Evolutionary conservation across 2,113 vertebrate genomes (phyloP).

Genomic region (Pitta sordida): DNA sequence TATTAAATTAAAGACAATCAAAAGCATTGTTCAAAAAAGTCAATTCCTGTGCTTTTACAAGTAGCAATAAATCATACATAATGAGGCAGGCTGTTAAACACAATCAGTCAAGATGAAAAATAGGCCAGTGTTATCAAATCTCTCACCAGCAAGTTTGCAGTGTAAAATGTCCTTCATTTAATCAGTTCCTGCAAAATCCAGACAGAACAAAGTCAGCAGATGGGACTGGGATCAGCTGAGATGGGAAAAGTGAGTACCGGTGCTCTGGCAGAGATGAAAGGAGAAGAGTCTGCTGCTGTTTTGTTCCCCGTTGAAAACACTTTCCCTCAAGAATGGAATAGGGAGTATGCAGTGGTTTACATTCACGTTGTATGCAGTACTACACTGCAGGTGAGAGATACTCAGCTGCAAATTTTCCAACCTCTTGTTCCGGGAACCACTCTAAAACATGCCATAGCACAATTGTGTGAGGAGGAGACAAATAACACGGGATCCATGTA

Average conservation of each 20-base stretch:
- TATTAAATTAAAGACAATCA: background rate
- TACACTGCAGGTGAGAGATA: rapidly evolving
- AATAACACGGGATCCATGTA: background rate
- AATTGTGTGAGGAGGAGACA: background rate
- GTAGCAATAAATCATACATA: conserved; percentile 1
- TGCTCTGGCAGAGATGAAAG: background rate
- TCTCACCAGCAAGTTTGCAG: background rate
- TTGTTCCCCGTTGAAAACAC: background rate
- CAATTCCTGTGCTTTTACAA: background rate
- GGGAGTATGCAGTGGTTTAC: background rate
- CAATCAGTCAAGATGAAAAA: conserved; percentile 27
- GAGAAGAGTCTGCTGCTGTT: background rate
- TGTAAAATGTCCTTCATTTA: background rate
- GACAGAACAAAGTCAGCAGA: background rate
- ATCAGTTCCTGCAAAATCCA: background rate
- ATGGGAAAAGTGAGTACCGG: background rate
- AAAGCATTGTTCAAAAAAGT: background rate
- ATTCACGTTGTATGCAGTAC: background rate
- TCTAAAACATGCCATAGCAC: background rate
- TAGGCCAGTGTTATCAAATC: background rate
- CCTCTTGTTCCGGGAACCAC: background rate
- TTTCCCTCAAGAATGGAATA: background rate
- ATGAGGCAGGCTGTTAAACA: background rate
- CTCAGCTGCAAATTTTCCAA: background rate
- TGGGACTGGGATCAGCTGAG: background rate